Evolutionary conservation across 2,113 vertebrate species (phyloP), one percentile per base, ranked within the genome.

Genomic region (Hemicordylus capensis): DNA sequence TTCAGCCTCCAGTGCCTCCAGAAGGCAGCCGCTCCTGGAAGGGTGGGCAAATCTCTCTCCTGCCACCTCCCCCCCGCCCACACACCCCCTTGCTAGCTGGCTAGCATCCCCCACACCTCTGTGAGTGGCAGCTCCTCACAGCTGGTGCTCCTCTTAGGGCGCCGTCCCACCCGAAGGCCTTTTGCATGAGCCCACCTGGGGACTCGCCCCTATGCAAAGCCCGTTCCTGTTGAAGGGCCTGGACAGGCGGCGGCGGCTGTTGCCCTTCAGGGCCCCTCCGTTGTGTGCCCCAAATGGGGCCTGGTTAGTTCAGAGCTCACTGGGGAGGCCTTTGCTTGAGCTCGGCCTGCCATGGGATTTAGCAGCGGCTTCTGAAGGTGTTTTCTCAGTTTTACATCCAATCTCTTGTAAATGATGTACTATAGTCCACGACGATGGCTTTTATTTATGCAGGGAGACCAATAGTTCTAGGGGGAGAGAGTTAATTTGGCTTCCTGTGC

Each of bases 361-460:
- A 51, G 0, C 56, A 80, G 39, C 69, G 76, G 5, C n/a, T 19
- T 19, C 83, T 81, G n/a, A 85, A 76, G 81, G 87, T 84, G 79
- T 90, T 86, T 91, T 78, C 37, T 83, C 76, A 67, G 67, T 80
- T 87, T 37, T 85, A 78, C 46, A 28, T 51, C 88, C 44, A 61
- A 24, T 51, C 34, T 88, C 56, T 85, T 95, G 89, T 87, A 91
- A 90, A 81, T 88, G 1, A 54, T 89, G 92, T 87, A 46, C 85
- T 86, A 46, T 81, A 66, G 73, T 76, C 84, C 64, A 61, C 54
- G 51, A 4, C 74, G 80, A 70, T n/a, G 89, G 73, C 54, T 89
- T 61, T 31, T 91, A 92, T 89, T 95, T 91, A 84, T 87, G 89
- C 76, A 88, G 88, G 89, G 46, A 87, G 61, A 78, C 91, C 73